Conservation (phyloP, 2,797 vertebrate genomes). For the Protosalanx chinensis region DNA sequence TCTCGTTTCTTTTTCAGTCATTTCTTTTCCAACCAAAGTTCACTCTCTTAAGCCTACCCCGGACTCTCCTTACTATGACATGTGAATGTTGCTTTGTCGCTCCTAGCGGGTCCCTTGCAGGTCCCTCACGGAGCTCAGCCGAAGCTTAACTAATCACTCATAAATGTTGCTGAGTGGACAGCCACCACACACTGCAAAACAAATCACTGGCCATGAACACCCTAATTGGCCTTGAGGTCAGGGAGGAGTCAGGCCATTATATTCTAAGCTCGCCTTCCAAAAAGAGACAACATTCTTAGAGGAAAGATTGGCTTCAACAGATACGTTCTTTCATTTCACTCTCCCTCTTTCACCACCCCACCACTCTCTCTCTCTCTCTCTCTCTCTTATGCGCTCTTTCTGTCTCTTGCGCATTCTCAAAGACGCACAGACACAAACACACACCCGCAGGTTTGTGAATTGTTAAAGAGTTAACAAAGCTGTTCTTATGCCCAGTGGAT, state of each 20-base stretch:
- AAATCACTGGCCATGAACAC: slow-evolving; percentile 58
- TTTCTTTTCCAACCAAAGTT: slow-evolving; percentile 53
- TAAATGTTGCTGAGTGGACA: slow-evolving; percentile 68
- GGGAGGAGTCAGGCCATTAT: slow-evolving; percentile 27
- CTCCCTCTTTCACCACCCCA: background rate
- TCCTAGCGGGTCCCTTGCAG: slow-evolving; percentile 57
- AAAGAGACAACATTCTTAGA: slow-evolving; percentile 24
- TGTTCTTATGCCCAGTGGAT: slow-evolving; percentile 66
- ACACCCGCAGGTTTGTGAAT: slow-evolving; percentile 53
- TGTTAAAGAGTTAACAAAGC: slow-evolving; percentile 75
- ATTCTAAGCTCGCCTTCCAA: slow-evolving; percentile 24
- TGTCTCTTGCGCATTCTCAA: background rate
- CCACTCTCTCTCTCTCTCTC: background rate
- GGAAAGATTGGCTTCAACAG: background rate
- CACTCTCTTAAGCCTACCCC: slow-evolving; percentile 57
- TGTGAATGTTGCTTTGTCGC: slow-evolving; percentile 69
- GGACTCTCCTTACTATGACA: slow-evolving; percentile 52
- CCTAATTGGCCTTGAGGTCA: slow-evolving; percentile 64
- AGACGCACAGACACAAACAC: slow-evolving; percentile 14
- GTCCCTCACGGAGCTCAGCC: slow-evolving; percentile 64
- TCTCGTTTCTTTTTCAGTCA: slow-evolving; percentile 55
- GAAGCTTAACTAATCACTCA: slow-evolving; percentile 73
- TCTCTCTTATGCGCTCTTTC: background rate
- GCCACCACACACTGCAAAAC: slow-evolving; percentile 55
- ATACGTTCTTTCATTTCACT: background rate